phyloP scores from a whole-genome alignment of 2,888 invertebrate genomes.

The Limnephilus marmoratus region DNA sequence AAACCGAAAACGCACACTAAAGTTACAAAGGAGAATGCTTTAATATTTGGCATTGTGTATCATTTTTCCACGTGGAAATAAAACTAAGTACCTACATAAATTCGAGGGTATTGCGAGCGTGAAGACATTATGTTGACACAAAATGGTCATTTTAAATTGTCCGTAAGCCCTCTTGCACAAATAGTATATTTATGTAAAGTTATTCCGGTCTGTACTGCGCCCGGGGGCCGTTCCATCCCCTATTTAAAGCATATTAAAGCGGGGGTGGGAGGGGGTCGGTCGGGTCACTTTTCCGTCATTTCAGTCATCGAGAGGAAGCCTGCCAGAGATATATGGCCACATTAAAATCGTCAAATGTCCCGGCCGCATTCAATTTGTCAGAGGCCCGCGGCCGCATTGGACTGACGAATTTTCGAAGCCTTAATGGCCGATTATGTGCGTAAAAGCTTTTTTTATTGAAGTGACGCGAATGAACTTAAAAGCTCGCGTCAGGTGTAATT shows the following conservation, averaged over 20 bases:
- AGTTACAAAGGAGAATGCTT: neutral
- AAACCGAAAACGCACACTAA: neutral
- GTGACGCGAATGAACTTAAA: conserved; percentile 43
- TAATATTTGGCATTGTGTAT: neutral
- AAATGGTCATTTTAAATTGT: conserved; percentile 60
- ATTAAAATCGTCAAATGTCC: conserved; percentile 60
- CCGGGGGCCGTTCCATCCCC: conserved; percentile 38
- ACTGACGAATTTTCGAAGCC: conserved; percentile 37
- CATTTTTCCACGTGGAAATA: neutral
- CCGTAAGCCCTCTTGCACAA: conserved; percentile 49
- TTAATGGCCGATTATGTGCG: conserved; percentile 50
- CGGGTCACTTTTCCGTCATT: conserved; percentile 50
- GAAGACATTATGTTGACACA: conserved; percentile 39
- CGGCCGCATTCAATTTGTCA: conserved; percentile 48
- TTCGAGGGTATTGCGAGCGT: neutral
- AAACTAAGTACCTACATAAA: neutral
- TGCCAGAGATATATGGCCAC: conserved; percentile 59
- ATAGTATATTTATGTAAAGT: conserved; percentile 63
- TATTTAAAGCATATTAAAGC: conserved; percentile 46
- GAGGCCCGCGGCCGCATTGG: conserved; percentile 33
- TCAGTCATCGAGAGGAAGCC: conserved; percentile 33
- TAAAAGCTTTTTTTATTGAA: conserved; percentile 49
- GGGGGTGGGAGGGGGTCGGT: conserved; percentile 17
- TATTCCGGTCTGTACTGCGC: conserved; percentile 57
- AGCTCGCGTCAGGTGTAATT: conserved; percentile 48